Conservation (phyloP, 2,888 invertebrate genomes). For the Autographa pulchrina region DNA sequence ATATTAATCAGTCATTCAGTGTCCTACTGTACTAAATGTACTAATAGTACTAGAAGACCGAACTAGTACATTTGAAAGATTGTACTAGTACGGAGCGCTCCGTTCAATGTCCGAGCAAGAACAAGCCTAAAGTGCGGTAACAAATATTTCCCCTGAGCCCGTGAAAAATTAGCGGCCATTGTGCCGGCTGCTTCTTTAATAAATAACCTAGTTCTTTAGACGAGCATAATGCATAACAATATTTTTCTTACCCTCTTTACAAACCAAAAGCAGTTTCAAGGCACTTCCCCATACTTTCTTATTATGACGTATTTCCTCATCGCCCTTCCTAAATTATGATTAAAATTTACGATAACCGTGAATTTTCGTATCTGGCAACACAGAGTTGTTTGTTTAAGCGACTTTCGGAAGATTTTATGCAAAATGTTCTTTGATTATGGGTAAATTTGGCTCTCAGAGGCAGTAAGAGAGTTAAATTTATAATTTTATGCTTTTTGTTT, state of each 20-base stretch:
- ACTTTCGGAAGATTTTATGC: slow-evolving; percentile 57
- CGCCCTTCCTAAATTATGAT: slow-evolving; percentile 75
- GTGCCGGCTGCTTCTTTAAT: slow-evolving; percentile 42
- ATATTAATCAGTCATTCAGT: no score
- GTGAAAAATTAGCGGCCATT: slow-evolving; percentile 35
- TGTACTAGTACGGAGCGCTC: no score
- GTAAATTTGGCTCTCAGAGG: slow-evolving; percentile 30
- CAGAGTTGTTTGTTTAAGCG: slow-evolving; percentile 59
- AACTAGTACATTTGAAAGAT: no score
- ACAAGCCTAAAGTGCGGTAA: neutral
- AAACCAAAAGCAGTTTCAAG: slow-evolving; percentile 39
- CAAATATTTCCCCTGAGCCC: slow-evolving; percentile 28
- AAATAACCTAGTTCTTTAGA: slow-evolving; percentile 48
- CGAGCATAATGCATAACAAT: slow-evolving; percentile 55
- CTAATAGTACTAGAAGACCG: no score
- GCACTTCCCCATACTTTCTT: slow-evolving; percentile 46
- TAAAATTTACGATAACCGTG: slow-evolving; percentile 75
- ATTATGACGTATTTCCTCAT: slow-evolving; percentile 73
- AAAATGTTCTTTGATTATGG: slow-evolving; percentile 56
- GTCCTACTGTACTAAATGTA: no score
- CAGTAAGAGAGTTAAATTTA: slow-evolving; percentile 42
- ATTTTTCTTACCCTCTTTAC: slow-evolving; percentile 45
- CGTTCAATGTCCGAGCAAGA: no score
- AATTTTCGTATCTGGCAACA: slow-evolving; percentile 61
- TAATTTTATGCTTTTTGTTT: slow-evolving; percentile 41